Base-by-base conservation (phyloP, 2,888 invertebrate genomes). In the Anthophora plumipes region DNA sequence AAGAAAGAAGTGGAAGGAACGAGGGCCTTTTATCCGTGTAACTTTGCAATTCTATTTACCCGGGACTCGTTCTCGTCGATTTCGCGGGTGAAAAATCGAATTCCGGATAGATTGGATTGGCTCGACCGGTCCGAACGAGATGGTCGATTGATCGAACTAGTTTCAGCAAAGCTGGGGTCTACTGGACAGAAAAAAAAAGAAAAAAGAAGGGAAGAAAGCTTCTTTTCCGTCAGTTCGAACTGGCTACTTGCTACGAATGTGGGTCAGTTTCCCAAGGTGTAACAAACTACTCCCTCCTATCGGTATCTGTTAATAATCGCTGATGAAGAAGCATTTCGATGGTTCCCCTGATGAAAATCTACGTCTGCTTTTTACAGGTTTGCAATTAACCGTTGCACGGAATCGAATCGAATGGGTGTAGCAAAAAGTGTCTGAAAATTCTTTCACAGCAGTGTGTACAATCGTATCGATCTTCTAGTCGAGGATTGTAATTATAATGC, bases 61-160 rank as follows among this genome's bases (percentile, higher is more conserved):
- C 46, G 25, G 41, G 31, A 5, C 43, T n/a, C 25, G 54, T 57
- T 70, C 50, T 25, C 57, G 52, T 14, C 67, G 31, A 20, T 46
- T 39, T 54, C 50, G 60, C 22, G 59, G 20, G 25, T 57, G 59
- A 67, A 61, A 71, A 70, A 77, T 77, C 74, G 70, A 57, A 57
- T 48, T 57, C 46, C 46, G 14, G 39, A 9, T 70, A 78, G 78
- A 80, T 80, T 77, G 69, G 69, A 77, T 76, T 76, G 71, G 72
- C 43, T 48, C 22, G 75, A 48, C 52, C 55, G 67, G 14, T 52
- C 64, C 61, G 75, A 14, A 61, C 59, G 60, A 60, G 50, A 63
- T 50, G 20, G 57, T 11, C 39, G 57, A 54, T 46, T 20, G 50
- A 60, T 48, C 50, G 41, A 46, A 48, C n/a, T 0, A 5, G 17